These are phyloP conservation scores for Anolis apletophallus DNA, from an alignment of 2,797 vertebrate species.

Conservation along the genomic window DNA sequence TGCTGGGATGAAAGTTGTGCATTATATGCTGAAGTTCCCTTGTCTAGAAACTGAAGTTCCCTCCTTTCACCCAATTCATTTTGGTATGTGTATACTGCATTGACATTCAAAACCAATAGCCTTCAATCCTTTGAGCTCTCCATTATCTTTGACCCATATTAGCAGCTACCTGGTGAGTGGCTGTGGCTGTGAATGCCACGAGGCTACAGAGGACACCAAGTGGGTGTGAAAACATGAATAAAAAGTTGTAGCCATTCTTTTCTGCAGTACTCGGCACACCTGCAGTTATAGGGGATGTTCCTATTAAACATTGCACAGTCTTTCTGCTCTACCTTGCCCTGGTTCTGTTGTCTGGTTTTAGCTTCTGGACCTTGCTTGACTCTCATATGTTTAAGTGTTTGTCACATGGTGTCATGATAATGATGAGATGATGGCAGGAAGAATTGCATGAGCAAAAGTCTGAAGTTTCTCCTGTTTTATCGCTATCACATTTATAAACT, in stretches of 20 bases:
- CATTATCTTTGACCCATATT: background rate
- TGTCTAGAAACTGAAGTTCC: slow-evolving; percentile 17
- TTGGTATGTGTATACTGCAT: slow-evolving; percentile 9
- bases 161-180: slow-evolving; percentile 29
- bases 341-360: background rate
- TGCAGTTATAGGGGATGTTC: background rate
- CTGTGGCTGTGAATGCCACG: slow-evolving; percentile 37
- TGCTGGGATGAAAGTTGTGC: slow-evolving; percentile 26
- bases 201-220: slow-evolving; percentile 33
- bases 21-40: slow-evolving; percentile 21
- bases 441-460: background rate
- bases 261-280: slow-evolving; percentile 7
- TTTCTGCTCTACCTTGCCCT: background rate
- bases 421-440: background rate
- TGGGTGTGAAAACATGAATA: slow-evolving; percentile 53
- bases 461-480: background rate
- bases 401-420: background rate
- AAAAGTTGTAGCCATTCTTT: slow-evolving; percentile 12
- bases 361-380: background rate
- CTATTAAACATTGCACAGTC: background rate
- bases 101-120: slow-evolving; percentile 34
- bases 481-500: too few relatives aligned
- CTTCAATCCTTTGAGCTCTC: slow-evolving; percentile 22
- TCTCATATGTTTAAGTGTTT: background rate
- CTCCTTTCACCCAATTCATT: slow-evolving; percentile 26